Conservation (phyloP, 1,140 invertebrate genomes). For the Ceratina japonica region DNA sequence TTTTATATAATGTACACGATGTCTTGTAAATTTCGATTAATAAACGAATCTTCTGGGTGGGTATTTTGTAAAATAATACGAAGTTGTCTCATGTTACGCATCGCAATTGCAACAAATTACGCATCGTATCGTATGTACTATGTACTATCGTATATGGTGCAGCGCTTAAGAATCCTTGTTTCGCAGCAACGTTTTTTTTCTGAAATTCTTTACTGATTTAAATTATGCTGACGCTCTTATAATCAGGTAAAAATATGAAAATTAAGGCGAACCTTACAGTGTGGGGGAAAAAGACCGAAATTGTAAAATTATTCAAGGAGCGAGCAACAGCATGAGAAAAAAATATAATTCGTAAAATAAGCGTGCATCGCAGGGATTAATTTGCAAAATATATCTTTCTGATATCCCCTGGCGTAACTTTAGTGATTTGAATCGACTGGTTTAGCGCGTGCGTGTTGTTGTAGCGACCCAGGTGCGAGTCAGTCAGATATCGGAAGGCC, state of each 20-base stretch:
- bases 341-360: not conserved
- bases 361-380: not conserved
- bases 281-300: not conserved
- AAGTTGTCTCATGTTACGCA: no score
- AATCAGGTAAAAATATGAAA: not conserved
- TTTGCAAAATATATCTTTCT: constrained; percentile 14
- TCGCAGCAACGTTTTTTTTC: no score
- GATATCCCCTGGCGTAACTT: not conserved
- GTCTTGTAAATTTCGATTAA: no score
- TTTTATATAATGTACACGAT: no score
- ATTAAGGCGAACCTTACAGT: not conserved
- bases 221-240: not conserved
- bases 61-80: no score
- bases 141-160: no score
- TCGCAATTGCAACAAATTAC: no score
- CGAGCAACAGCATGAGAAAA: no score
- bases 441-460: constrained; percentile 26
- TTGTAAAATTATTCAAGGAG: not conserved
- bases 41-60: no score
- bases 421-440: constrained; percentile 38
- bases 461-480: constrained; percentile 3
- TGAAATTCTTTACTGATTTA: no score
- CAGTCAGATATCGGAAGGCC: constrained; percentile 11
- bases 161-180: no score
- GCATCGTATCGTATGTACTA: no score